Evolutionary conservation across 2,113 vertebrate species (phyloP), one percentile per base, ranked within the genome.

Genomic region (Microcebus tavaratra): DNA sequence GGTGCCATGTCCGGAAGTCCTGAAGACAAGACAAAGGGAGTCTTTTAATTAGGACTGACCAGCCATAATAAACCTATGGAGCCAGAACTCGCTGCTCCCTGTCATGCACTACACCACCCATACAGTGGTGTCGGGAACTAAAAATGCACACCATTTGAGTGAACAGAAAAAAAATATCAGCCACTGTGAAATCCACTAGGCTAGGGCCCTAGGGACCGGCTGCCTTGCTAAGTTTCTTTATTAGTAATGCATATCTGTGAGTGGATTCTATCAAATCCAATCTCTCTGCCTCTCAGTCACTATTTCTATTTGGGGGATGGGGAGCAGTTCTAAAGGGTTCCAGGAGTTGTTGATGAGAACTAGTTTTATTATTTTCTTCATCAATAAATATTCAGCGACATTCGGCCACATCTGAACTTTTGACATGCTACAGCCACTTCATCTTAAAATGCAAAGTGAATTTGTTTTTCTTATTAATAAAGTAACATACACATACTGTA

Each of bases 1-100:
- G 75, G 97, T 61, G 45, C 91, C 88, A 97, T 95, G 90, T 98
- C 92, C 50, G 75, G 96, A 96, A 57, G 53, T 50, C 65, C 18
- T 95, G 82, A 97, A 97, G 96, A 97, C 3, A 29, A 98, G 96
- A 93, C 68, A 73, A 88, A 10, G 3, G 63, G 79, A 93, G 82
- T 83, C 65, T 97, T 97, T 98, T 97, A 97, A 68, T 96, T 98
- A 97, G 82, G 84, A 97, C 70, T 89, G 88, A 80, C 94, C 91
- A 94, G 88, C 81, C 83, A 91, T 78, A 92, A 88, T 75, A 95
- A 53, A 91, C 42, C 87, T 98, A 92, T 70, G 98, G 97, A 97
- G 96, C 97, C 98, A 98, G 59, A 98, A 98, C 92, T 88, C 98
- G 97, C 98, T 97, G 95, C 97, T 98, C 98, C 98, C 98, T 99